Percentiles rank a stretch among this genome's conserved stretches.
These are phyloP conservation scores for Salminus brasiliensis DNA, from an alignment of 2,113 vertebrate species.

Conservation along the genomic window DNA sequence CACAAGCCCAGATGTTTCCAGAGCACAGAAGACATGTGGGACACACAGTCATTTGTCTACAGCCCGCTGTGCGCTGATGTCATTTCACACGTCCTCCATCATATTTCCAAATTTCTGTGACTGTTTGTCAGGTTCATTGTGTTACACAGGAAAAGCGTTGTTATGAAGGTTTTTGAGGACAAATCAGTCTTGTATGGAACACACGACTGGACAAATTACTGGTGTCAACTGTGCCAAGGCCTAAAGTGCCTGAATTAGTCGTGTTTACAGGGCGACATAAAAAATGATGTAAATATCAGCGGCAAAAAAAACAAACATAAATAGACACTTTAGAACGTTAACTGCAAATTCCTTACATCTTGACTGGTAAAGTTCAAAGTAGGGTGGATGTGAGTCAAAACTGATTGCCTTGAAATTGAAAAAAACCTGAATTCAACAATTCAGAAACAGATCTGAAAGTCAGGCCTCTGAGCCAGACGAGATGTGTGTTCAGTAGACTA, in stretches of 20 bases:
- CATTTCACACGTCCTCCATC: background rate
- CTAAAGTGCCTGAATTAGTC: background rate
- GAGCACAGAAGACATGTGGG: constrained; percentile 34
- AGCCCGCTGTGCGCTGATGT: constrained; percentile 12
- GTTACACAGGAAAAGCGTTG: background rate
- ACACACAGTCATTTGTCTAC: constrained; percentile 20
- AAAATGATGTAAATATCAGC: constrained; percentile 5
- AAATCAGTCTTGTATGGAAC: background rate
- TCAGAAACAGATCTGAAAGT: too few relatives aligned
- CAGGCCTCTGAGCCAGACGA: too few relatives aligned
- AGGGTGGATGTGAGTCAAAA: background rate
- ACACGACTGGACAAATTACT: background rate
- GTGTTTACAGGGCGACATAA: constrained; percentile 18
- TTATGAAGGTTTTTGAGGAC: background rate
- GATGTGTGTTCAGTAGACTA: background rate
- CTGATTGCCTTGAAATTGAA: background rate
- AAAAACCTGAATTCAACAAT: too few relatives aligned
- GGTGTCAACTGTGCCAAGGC: background rate
- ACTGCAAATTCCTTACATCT: background rate
- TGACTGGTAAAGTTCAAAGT: background rate
- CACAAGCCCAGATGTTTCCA: constrained; percentile 55
- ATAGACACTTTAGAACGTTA: constrained; percentile 12
- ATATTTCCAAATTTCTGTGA: background rate
- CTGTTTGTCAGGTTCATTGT: background rate
- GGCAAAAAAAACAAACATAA: background rate